phyloP scores from a whole-genome alignment of 2,113 vertebrate species.

The Hippocampus zosterae region DNA sequence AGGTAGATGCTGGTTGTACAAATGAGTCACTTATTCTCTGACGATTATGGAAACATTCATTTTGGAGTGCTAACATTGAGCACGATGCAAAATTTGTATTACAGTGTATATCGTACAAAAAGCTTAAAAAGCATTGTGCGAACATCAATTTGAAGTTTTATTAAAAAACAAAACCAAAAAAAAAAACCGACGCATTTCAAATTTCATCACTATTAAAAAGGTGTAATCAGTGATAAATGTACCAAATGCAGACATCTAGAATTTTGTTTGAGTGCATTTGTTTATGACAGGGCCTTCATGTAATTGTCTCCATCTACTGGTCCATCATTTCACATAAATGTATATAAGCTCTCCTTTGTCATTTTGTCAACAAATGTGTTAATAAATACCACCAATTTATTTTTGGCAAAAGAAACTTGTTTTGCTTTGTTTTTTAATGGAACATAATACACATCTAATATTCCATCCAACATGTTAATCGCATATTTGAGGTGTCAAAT shows the following conservation, averaged over 20 bases:
- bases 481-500: slow-evolving; percentile 34
- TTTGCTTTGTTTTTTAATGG: slow-evolving; percentile 54
- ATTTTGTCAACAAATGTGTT: slow-evolving; percentile 29
- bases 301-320: neutral
- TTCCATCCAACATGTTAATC: slow-evolving; percentile 37
- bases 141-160: neutral
- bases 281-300: slow-evolving; percentile 21
- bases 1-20: neutral
- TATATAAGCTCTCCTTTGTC: slow-evolving; percentile 27
- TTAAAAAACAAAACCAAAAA: neutral
- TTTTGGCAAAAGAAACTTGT: slow-evolving; percentile 52
- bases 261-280: slow-evolving; percentile 9
- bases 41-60: neutral
- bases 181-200: neutral
- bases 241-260: neutral
- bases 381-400: slow-evolving; percentile 54
- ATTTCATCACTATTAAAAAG: neutral
- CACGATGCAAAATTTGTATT: neutral
- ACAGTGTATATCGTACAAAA: neutral
- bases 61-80: slow-evolving; percentile 2
- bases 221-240: neutral
- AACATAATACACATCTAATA: slow-evolving; percentile 43
- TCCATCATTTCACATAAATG: slow-evolving; percentile 35
- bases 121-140: neutral
- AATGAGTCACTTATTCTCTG: neutral